Conservation (phyloP, 2,888 invertebrate species). For the Phragmatobia fuliginosa region DNA sequence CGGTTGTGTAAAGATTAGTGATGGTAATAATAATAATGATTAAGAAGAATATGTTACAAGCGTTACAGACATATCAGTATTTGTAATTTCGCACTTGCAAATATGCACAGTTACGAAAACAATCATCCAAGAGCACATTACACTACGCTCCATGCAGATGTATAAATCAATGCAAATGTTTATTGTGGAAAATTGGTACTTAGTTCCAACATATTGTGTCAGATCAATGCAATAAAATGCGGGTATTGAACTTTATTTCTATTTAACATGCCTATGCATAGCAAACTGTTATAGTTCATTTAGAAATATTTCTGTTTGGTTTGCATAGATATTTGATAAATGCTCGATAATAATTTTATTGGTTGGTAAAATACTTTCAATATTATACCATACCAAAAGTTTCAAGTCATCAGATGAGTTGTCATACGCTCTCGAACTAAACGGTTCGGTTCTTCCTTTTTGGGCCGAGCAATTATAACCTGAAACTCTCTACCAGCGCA, state of each 20-base stretch:
- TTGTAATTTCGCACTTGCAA: constrained; percentile 2
- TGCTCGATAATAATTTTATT: not conserved
- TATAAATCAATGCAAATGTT: constrained; percentile 5
- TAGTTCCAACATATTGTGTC: constrained; percentile 4
- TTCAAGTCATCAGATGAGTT: too few relatives aligned
- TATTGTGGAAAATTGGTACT: not conserved
- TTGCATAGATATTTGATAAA: too few relatives aligned
- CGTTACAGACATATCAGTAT: constrained; percentile 2
- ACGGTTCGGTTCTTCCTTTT: too few relatives aligned
- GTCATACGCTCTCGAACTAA: too few relatives aligned
- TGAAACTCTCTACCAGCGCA: too few relatives aligned
- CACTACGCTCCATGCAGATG: not conserved
- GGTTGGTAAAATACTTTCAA: too few relatives aligned
- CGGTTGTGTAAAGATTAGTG: constrained; percentile 4
- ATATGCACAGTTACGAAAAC: not conserved
- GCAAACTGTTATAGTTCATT: not conserved
- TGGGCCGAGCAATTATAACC: too few relatives aligned
- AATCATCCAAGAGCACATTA: not conserved
- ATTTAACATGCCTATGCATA: not conserved
- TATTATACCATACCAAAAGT: too few relatives aligned
- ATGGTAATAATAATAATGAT: constrained; percentile 1
- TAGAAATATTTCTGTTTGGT: not conserved
- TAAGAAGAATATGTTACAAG: not conserved
- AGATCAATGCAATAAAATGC: not conserved
- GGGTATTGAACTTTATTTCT: not conserved